Evolutionary conservation across 2,797 vertebrate genomes (phyloP), one percentile per base, ranked within the genome.

Genomic region (Masticophis lateralis): DNA sequence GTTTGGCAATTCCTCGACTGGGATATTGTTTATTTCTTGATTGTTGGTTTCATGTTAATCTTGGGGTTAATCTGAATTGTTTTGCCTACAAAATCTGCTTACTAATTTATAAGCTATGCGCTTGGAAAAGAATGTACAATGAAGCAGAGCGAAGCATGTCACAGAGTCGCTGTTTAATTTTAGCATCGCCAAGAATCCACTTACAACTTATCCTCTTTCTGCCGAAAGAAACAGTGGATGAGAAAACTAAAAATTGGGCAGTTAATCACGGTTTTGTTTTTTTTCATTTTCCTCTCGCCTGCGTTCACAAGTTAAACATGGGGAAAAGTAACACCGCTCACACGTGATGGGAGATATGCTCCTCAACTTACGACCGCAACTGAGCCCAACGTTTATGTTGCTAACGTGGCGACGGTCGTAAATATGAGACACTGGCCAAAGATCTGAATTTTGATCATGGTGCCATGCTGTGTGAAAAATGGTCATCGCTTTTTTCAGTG

Each of bases 161-260:
- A 93, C 95, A 94, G 63, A 92, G 95, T 92, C 89, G 87, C 92
- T 90, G 93, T 93, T 94, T 92, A 63, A 69, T 95, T 95, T 94
- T 92, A 88, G 32, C 61, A 43, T 69, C 95, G 89, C 94, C 93
- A 95, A 93, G 87, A 92, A 91, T 96, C 93, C 96, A 90, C 95
- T 96, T 94, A 95, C 93, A 96, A 88, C 94, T 53, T 37, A 92
- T 93, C 37, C 47, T 25, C n/a, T 86, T 55, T 13, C 83, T 83
- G 93, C 63, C 95, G 93, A n/a, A 95, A 94, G 94, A 22, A 79
- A 79, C 32, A 9, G 18, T 22, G 37, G 74, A 22, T 2, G 37
- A 43, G 74, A 79, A 22, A 79, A 43, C 3, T 10, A 37, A 79
- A 79, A 79, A 43, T 11, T 11, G 37, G 74, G 18, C 20, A 22